These are phyloP conservation scores for Columba guinea DNA, from an alignment of 2,797 vertebrate genomes.

Conservation along the genomic window DNA sequence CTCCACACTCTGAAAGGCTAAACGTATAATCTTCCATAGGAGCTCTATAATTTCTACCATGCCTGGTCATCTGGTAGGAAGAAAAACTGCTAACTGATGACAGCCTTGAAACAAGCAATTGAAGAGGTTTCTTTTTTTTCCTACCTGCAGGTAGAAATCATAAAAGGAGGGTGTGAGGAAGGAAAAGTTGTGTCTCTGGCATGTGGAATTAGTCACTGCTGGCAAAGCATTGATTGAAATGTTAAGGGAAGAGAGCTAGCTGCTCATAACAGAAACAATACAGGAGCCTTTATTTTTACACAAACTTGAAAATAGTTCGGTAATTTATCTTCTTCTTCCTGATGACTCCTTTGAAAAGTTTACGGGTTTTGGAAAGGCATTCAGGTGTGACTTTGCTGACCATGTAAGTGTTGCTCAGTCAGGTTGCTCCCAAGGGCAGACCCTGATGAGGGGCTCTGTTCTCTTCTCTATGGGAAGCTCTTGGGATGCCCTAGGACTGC, in stretches of 20 bases:
- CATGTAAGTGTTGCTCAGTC: background rate
- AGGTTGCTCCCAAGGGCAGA: background rate
- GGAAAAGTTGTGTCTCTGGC: background rate
- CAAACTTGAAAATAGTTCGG: background rate
- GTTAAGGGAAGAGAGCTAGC: background rate
- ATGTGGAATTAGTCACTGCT: background rate
- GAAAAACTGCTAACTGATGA: constrained; percentile 47
- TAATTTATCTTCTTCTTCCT: background rate
- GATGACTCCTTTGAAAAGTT: background rate
- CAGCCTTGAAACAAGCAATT: constrained; percentile 22
- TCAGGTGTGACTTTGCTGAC: background rate
- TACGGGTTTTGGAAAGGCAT: background rate
- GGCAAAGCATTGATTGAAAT: background rate
- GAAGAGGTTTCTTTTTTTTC: background rate
- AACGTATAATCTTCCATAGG: background rate
- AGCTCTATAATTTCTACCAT: constrained; percentile 25
- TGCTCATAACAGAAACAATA: background rate
- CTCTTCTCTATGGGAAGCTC: background rate
- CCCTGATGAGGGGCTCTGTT: background rate
- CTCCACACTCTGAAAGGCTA: background rate
- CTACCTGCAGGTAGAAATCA: background rate
- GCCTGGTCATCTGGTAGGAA: constrained; percentile 19
- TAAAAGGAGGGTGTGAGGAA: background rate
- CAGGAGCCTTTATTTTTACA: background rate
- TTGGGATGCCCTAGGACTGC: background rate